Percentiles rank a stretch among this genome's conserved stretches.
Conservation (phyloP, 2,797 vertebrate genomes). For the Benthosema pterotum region DNA sequence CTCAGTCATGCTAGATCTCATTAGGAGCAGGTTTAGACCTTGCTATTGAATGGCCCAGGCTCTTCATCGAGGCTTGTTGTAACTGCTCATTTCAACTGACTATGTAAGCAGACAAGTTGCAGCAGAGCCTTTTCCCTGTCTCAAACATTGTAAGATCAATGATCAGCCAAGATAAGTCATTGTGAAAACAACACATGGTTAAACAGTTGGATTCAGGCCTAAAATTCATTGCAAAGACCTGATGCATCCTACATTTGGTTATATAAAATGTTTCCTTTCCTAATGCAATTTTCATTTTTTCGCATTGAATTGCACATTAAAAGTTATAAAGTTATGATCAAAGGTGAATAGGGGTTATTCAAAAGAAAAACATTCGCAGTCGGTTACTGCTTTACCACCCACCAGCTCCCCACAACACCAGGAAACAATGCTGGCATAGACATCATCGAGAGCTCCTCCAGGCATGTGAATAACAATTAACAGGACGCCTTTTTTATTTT, state of each 20-base stretch:
- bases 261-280: neutral
- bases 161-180: conserved; percentile 40
- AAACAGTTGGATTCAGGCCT: conserved; percentile 23
- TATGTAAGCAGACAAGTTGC: neutral
- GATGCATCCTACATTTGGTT: conserved; percentile 25
- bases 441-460: conserved; percentile 29
- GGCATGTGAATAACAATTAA: conserved; percentile 55
- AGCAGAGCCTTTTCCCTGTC: neutral
- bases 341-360: conserved; percentile 36
- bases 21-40: neutral
- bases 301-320: neutral
- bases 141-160: neutral
- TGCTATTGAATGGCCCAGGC: conserved; percentile 14
- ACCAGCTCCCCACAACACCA: conserved; percentile 35
- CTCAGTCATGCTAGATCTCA: conserved; percentile 19
- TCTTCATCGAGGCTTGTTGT: conserved; percentile 34
- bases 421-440: conserved; percentile 22
- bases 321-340: conserved; percentile 23
- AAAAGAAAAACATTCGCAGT: conserved; percentile 33
- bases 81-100: conserved; percentile 19
- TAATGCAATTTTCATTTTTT: conserved; percentile 13
- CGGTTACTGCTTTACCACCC: conserved; percentile 33
- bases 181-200: conserved; percentile 19
- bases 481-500: conserved; percentile 31
- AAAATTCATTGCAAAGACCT: conserved; percentile 20